A percentile compares a stretch with the other conserved stretches of the same genome.
Conservation (phyloP, 2,888 invertebrate species). For the Elmis aenea region DNA sequence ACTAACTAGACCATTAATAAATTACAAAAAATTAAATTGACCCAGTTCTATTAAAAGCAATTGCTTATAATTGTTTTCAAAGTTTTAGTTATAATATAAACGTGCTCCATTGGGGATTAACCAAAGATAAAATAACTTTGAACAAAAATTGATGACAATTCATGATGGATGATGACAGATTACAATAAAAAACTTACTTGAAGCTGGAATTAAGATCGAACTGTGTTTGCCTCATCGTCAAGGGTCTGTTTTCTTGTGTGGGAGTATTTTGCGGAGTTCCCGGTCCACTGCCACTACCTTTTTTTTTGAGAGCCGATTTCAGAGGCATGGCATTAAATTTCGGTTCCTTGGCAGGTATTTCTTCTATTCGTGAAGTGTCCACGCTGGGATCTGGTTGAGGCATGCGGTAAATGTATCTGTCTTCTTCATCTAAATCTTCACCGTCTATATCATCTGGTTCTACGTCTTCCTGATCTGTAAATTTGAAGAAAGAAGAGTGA, state of each 20-base stretch:
- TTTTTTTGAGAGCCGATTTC: conserved; percentile 88
- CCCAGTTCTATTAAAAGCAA: no score
- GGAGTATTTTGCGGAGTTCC: conserved; percentile 65
- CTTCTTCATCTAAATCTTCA: conserved; percentile 62
- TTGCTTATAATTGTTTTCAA: no score
- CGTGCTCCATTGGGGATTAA: no score
- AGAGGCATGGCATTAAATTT: conserved; percentile 86
- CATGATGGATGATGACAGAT: no score
- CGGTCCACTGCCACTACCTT: conserved; percentile 57
- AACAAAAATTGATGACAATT: conserved; percentile 6
- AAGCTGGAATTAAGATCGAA: conserved; percentile 63
- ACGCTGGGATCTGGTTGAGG: conserved; percentile 62
- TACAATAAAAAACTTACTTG: no score
- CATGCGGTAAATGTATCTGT: conserved; percentile 54
- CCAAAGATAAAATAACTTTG: conserved; percentile 49
- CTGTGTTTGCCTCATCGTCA: conserved; percentile 67
- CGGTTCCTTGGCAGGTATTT: conserved; percentile 90
- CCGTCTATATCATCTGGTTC: conserved; percentile 53
- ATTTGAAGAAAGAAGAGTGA: no score
- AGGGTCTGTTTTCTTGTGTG: conserved; percentile 64
- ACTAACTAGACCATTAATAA: no score
- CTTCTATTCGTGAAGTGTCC: conserved; percentile 82
- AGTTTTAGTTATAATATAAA: no score
- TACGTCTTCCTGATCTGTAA: conserved; percentile 38
- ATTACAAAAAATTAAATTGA: no score